Base-by-base conservation (phyloP, 2,888 invertebrate species). In the Colletes collaris region DNA sequence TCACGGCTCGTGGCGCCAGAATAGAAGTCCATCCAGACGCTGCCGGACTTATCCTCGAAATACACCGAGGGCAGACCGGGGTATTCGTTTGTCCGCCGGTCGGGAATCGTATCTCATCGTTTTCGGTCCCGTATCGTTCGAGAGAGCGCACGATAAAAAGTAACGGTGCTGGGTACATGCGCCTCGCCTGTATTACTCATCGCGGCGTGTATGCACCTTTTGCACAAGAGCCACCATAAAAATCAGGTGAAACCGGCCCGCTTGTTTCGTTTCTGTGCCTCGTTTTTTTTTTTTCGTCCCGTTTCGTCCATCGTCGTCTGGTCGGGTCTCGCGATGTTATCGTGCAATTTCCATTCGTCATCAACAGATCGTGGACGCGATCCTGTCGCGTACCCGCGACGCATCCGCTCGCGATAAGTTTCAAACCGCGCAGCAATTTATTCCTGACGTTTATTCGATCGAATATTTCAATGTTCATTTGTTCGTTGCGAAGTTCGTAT, bases 341-440 rank as follows among this genome's bases (percentile, higher is more conserved):
- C 77, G 60, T 11, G 56, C 58, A 69, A 71, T 83, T 72, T 71
- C 55, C 74, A 74, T 86, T 84, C 76, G 72, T 82, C 73, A 82
- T 80, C 71, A 68, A 16, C 56, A 58, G 73, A 71, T 72, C 72
- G 5, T 56, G 66, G 37, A 52, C 66, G 16, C 44, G 67, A 67
- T 66, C 35, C 7, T n/a, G 50, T 16, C 5, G 44, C 59, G 35
- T 27, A 13, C 55, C 63, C 27, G 44, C 69, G 62, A 52, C 75
- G 37, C 53, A n/a, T 40, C 11, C 35, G 40, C 55, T 46, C 40
- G 40, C 40, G 40, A 40, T 40, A 40, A 40, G 40, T 40, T 27
- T 27, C 1, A 2, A 27, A 27, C 27, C 27, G 27, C 27, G 27
- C 27, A 27, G 27, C 27, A 27, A 27, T 27, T 27, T 27, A 27